Evolutionary conservation across 2,888 invertebrate species (phyloP).

Genomic region (Petrophora chlorosata): DNA sequence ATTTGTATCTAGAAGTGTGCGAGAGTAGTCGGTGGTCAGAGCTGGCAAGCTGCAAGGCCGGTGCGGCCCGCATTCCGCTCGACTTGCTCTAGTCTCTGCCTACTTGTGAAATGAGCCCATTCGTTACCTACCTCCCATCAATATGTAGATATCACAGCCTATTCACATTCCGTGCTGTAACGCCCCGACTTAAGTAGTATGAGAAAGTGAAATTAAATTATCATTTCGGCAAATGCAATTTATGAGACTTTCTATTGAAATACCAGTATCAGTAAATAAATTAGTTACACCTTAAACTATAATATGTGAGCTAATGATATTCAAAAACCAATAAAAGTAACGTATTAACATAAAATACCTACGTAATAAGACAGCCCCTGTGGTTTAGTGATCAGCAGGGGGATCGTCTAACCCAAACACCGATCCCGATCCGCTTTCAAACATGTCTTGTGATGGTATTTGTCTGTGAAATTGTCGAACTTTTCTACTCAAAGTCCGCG

Average conservation of each 20-base stretch:
- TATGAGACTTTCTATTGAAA: slow-evolving; percentile 19
- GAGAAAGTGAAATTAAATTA: slow-evolving; percentile 35
- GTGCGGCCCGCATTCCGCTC: slow-evolving; percentile 74
- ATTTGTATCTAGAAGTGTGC: slow-evolving; percentile 63
- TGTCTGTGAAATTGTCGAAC: no score
- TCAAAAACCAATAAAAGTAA: no score
- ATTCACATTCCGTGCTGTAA: slow-evolving; percentile 32
- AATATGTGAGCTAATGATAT: slow-evolving; percentile 5
- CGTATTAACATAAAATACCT: no score
- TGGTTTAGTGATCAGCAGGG: no score
- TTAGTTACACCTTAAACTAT: neutral
- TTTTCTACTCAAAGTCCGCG: no score
- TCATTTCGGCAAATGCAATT: slow-evolving; percentile 23
- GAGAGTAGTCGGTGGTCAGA: slow-evolving; percentile 79
- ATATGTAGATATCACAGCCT: slow-evolving; percentile 43
- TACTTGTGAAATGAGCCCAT: slow-evolving; percentile 74
- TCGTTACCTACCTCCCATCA: slow-evolving; percentile 60
- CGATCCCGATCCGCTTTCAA: no score
- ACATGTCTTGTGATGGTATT: no score
- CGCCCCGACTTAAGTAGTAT: slow-evolving; percentile 26
- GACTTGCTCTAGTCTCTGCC: slow-evolving; percentile 60
- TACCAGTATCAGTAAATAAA: slow-evolving; percentile 3
- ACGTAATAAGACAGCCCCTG: no score
- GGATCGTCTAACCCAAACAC: no score
- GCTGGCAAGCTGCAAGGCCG: slow-evolving; percentile 79